Percentiles rank a stretch among this genome's conserved stretches.
These are phyloP conservation scores for Branchellion lobata DNA, from an alignment of 2,888 invertebrate species.

Conservation along the genomic window DNA sequence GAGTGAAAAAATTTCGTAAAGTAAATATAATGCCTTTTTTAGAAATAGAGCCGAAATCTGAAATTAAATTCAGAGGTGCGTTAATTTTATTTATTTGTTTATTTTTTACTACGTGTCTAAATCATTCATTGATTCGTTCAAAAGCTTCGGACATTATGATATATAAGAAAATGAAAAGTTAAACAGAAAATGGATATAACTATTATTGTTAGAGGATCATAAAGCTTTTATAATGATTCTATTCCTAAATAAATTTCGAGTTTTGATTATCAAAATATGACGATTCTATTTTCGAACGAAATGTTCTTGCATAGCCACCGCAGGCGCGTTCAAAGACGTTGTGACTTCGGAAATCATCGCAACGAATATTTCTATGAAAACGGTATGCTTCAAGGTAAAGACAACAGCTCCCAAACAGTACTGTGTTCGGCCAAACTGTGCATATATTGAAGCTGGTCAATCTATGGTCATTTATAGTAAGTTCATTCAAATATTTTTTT, in stretches of 20 bases:
- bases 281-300: no score
- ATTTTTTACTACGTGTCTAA: constrained; percentile 14
- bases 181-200: no score
- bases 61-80: constrained; percentile 26
- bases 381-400: constrained; percentile 42
- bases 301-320: no score
- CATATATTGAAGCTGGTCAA: constrained; percentile 39
- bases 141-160: no score
- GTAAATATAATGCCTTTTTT: constrained; percentile 15
- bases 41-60: constrained; percentile 32
- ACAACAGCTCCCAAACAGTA: constrained; percentile 46
- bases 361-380: constrained; percentile 28
- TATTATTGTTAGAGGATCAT: no score
- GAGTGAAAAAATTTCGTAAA: constrained; percentile 4
- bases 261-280: no score
- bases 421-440: constrained; percentile 45
- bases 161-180: no score
- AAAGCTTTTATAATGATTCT: no score
- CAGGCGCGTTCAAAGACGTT: constrained; percentile 43
- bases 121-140: neutral
- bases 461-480: constrained; percentile 35
- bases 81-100: neutral
- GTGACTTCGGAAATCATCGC: constrained; percentile 30
- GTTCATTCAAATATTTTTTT: no score
- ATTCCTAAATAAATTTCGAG: no score